These are phyloP conservation scores for Synergus japonicus DNA, from an alignment of 2,888 invertebrate genomes.

Conservation along the genomic window DNA sequence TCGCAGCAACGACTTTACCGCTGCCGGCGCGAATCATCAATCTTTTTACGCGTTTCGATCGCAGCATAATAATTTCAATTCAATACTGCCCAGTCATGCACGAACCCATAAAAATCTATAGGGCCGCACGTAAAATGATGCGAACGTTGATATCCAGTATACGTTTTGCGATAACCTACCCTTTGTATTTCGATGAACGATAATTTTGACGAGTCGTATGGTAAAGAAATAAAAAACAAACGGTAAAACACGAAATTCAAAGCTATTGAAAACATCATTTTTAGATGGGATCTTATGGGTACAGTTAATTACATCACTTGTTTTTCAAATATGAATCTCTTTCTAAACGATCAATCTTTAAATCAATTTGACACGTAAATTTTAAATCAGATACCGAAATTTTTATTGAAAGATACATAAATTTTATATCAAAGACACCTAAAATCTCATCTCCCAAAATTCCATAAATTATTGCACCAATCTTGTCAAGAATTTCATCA, in stretches of 20 bases:
- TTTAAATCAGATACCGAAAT: no score
- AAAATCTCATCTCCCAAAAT: background rate
- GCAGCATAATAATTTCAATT: slow-evolving; percentile 40
- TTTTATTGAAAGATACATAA: no score
- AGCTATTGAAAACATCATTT: background rate
- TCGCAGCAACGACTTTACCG: slow-evolving; percentile 54
- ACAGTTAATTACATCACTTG: background rate
- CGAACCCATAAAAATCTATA: slow-evolving; percentile 38
- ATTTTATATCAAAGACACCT: background rate
- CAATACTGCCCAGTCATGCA: slow-evolving; percentile 36
- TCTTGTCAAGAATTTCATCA: background rate
- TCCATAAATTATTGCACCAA: background rate
- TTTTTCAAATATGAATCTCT: background rate
- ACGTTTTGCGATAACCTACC: background rate
- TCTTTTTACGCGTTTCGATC: slow-evolving; percentile 30
- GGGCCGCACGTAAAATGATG: slow-evolving; percentile 32
- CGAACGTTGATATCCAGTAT: slow-evolving; percentile 24
- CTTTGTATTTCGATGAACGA: slow-evolving; percentile 20
- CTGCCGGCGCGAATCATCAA: slow-evolving; percentile 29
- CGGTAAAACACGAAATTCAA: background rate
- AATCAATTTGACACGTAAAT: no score
- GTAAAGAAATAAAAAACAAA: slow-evolving; percentile 19
- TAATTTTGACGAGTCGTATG: slow-evolving; percentile 20
- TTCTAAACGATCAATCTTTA: background rate
- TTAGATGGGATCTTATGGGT: background rate